Evolutionary conservation across 2,113 vertebrate species (phyloP).

Genomic region (Chloroceryle aenea): DNA sequence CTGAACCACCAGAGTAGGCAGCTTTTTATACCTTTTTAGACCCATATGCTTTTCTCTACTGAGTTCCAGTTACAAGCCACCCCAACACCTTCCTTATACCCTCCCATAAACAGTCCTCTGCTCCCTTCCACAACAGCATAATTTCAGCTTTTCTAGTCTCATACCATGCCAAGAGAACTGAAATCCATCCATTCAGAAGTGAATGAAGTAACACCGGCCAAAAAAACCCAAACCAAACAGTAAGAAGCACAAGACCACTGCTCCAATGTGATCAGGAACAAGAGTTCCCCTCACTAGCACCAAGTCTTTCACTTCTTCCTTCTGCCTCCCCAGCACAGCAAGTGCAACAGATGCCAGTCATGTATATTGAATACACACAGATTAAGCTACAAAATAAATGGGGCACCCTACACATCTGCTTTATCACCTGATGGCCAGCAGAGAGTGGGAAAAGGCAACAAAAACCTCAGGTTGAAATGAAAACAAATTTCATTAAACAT

Average conservation of each 20-base stretch:
- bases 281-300: not conserved
- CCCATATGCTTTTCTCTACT: not conserved
- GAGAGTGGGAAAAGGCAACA: not conserved
- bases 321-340: not conserved
- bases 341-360: not conserved
- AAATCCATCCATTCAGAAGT: not conserved
- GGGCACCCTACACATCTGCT: too few species aligned
- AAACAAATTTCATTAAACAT: not conserved
- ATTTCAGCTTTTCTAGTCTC: not conserved
- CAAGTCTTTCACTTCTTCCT: not conserved
- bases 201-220: not conserved
- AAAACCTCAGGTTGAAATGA: not conserved
- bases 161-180: not conserved
- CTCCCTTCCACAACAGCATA: not conserved
- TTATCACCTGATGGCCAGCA: not conserved
- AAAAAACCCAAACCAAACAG: not conserved
- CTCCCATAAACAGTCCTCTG: not conserved
- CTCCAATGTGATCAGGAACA: not conserved
- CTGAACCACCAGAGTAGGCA: not conserved
- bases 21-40: not conserved
- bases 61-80: not conserved
- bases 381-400: not conserved
- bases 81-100: rapidly evolving
- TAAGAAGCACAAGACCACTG: not conserved
- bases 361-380: not conserved